Evolutionary conservation across 2,888 invertebrate genomes (phyloP).

Genomic region (Brenthis daphne): DNA sequence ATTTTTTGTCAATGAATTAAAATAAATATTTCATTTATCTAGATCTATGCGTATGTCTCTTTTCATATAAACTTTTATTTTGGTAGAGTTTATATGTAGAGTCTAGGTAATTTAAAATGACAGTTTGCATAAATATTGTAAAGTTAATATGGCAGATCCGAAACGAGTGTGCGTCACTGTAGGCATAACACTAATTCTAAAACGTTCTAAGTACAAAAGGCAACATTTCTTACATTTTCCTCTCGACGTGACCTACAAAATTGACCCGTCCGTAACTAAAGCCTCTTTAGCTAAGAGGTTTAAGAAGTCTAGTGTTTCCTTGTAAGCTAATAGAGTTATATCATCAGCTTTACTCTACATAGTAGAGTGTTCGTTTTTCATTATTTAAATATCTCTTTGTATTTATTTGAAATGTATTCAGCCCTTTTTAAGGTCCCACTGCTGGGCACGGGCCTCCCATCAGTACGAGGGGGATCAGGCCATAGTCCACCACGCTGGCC

Average conservation of each 20-base stretch:
- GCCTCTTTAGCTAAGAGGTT: constrained; percentile 19
- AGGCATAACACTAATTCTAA: neutral
- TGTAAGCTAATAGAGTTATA: constrained; percentile 15
- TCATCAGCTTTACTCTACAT: constrained; percentile 3
- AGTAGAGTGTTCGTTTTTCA: neutral
- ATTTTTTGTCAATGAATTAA: neutral
- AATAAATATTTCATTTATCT: neutral
- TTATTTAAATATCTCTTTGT: too few species aligned
- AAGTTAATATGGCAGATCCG: too few species aligned
- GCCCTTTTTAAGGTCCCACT: too few species aligned
- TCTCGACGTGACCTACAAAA: constrained; percentile 17
- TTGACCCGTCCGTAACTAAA: constrained; percentile 16
- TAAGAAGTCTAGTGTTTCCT: constrained; percentile 19
- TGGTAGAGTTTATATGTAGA: neutral
- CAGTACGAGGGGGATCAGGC: too few species aligned
- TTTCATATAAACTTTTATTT: neutral
- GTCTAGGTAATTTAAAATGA: neutral
- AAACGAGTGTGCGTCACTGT: neutral
- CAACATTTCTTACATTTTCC: neutral
- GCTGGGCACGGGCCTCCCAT: too few species aligned
- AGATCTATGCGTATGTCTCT: neutral
- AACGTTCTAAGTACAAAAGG: neutral
- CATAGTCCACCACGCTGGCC: too few species aligned
- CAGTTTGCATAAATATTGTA: neutral
- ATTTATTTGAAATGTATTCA: too few species aligned